Conservation (phyloP, 2,113 vertebrate genomes). For the Cyphomyrus discorhynchus region DNA sequence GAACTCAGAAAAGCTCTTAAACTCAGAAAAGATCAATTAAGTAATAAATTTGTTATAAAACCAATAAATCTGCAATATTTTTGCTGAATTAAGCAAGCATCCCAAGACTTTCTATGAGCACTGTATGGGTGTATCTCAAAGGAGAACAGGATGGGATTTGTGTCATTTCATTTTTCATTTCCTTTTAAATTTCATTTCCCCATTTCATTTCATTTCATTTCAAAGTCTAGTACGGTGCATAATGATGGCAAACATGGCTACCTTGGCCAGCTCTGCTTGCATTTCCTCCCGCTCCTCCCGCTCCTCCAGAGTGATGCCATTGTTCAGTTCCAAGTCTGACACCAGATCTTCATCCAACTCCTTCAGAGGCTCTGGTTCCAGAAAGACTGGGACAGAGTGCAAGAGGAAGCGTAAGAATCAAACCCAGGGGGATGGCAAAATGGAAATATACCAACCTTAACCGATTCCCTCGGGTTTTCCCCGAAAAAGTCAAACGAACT, state of each 20-base stretch:
- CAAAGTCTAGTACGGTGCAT: no score
- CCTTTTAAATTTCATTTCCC: not conserved
- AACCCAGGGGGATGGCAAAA: not conserved
- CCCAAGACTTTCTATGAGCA: not conserved
- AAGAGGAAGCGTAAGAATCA: not conserved
- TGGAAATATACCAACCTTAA: not conserved
- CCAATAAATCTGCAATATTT: not conserved
- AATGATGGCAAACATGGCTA: constrained; percentile 38
- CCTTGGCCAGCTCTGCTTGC: constrained; percentile 76
- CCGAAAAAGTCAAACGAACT: not conserved
- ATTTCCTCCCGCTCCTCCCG: constrained; percentile 87
- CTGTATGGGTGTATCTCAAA: not conserved
- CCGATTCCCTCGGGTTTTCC: not conserved
- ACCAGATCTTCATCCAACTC: constrained; percentile 75
- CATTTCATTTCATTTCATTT: not conserved
- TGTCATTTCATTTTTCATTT: not conserved
- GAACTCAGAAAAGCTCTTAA: not conserved
- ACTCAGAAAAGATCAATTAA: not conserved
- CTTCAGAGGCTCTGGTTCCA: constrained; percentile 73
- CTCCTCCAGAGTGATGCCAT: constrained; percentile 80
- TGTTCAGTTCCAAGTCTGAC: constrained; percentile 71
- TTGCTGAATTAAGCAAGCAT: not conserved
- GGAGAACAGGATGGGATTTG: not conserved
- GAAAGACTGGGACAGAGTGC: constrained; percentile 60
- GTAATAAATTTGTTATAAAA: not conserved